Base-by-base conservation (phyloP, 2,113 vertebrate species). In the Columbina picui region DNA sequence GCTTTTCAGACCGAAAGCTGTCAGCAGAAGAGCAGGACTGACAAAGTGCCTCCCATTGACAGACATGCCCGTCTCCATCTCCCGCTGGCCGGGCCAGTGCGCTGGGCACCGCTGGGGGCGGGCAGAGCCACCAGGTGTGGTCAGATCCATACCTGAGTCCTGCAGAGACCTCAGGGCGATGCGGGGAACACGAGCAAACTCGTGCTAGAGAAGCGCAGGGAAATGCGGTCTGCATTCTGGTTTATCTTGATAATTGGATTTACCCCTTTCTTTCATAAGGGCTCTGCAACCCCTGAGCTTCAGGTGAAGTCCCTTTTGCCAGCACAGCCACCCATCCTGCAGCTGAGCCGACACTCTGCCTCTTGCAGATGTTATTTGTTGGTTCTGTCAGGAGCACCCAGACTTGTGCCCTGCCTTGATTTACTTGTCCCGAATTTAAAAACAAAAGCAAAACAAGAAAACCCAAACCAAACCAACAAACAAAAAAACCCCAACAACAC, bases 1-100 rank as follows among this genome's bases (percentile, higher is more conserved):
- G 90, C 68, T 83, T 74, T 85, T 87, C 75, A 88, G 85, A 60
- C 38, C 47, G 47, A 47, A 61, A 86, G 60, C 94, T 92, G 92
- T 77, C 92, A 86, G 87, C 41, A 21, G 3, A 38, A 50, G 74
- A 87, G 63, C 71, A 77, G 0, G 2, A 69, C 63, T 90, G 89
- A 76, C 74, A 41, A 30, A 86, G 60, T 60, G 61, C 56, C 52
- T 94, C 7, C 7, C 2, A 57, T 34, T 36, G 23, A 29, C 30
- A 26, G 64, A 8, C 1, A 0, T 9, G n/a, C 55, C 60, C 0
- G 1, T 26, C 65, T 74, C n/a, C 32, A 8, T 9, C 32, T 59
- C 27, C 49, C 65, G 3, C 43, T 18, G 7, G 43, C 43, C 43
- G 0, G 41, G 14, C 43, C 43, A 43, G 43, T 7, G 43, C 16